Evolutionary conservation across 2,888 invertebrate species (phyloP), one percentile per base, ranked within the genome.

Genomic region (Meteorus cinctellus): DNA sequence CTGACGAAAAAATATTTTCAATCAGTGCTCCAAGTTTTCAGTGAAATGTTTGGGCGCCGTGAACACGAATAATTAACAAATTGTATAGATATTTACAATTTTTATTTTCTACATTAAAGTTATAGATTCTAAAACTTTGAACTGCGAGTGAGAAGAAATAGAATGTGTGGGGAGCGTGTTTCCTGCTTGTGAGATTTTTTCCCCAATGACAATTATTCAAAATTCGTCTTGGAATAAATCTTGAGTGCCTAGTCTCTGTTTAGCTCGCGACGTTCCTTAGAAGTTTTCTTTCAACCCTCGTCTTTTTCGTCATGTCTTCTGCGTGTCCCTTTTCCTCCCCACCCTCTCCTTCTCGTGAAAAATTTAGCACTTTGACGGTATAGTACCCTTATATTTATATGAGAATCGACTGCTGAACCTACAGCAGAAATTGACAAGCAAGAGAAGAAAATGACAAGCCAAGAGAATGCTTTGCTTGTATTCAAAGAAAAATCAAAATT

Each of bases 211-310:
- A 24, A 41, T 67, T 24, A 14, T 27, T 67, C 41, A 48, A 34
- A 63, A 31, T 62, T 62, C 14, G 31, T 55, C 81, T 78, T 77
- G 76, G 77, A 80, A 77, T 48, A 74, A 80, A 80, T 82, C 81
- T 84, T 82, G 79, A 85, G 82, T 86, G 84, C 85, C 87, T 87
- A 87, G 86, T 87, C 86, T 82, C 84, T 83, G 80, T 81, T 80
- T 81, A 84, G 80, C 81, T 84, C 79, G 82, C 75, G 78, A 82
- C 81, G 81, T 82, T 78, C 72, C 73, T 45, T 48, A 63, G 34
- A n/a, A 63, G 34, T 63, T 34, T 34, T 63, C 34, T n/a, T 63
- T 34, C 63, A 31, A 24, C 29, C 31, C n/a, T 31, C 31, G 5
- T n/a, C 63, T 63, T 16, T 63, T 16, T 16, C 34, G 1, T 5